Base-by-base conservation (phyloP, 92 coral and sea anemone species). In the Pocillopora grandis region DNA sequence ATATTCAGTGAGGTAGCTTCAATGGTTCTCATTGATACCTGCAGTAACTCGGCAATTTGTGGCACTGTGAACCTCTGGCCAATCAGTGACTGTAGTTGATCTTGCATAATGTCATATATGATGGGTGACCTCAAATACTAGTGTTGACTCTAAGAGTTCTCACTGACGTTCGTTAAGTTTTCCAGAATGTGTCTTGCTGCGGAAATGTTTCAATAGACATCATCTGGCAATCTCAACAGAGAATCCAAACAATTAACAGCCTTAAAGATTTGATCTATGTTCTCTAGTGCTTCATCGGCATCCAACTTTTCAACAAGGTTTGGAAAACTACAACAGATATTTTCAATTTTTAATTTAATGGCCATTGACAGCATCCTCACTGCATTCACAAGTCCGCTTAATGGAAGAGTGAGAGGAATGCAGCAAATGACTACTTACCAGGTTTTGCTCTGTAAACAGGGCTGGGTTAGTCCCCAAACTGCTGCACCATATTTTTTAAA, bases 1-100 rank as follows among this genome's bases (percentile, higher is more conserved):
- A 42, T 81, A 83, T 90, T 87, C 77, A 71, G 85, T 66, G 72
- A 90, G 75, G 74, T 90, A 88, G 48, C 86, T 75, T 86, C 90
- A 49, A 90, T 83, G 42, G 90, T 86, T 68, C 88, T 81, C 23
- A 67, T 86, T 9, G 81, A 76, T 65, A 83, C 31, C 31, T 27
- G 31, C 31, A 27, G 31, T 27, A 72, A 61, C 37, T 72, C 80
- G 57, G 82, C 12, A 62, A 82, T 82, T 71, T 71, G 80, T 23
- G 67, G 79, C 23, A 60, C 86, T 18, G 61, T 72, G 61, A 71
- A 82, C 2, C 70, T 62, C 36, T 58, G 37, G 14, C 61, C 80
- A 37, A 82, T 20, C 23, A 72, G 71, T 61, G 67, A 21, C 35
- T 72, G 80, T 5, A 72, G 70, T 58, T 82, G 86, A 17, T 73